These are phyloP conservation scores for Allolobophora icterica DNA, from an alignment of 2,888 invertebrate species.

Conservation along the genomic window DNA sequence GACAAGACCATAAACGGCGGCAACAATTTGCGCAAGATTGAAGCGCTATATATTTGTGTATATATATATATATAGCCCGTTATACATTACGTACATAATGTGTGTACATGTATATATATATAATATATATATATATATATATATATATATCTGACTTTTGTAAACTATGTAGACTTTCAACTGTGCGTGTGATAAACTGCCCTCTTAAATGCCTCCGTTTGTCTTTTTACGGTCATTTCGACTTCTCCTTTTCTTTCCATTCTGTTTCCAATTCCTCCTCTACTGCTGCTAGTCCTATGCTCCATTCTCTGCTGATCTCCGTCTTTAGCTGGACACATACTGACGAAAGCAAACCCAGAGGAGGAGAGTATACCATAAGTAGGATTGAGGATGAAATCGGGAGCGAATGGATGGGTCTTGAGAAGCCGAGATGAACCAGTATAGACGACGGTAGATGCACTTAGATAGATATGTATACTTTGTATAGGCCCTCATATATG, in stretches of 20 bases:
- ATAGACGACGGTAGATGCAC: too few species aligned
- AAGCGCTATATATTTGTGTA: background rate
- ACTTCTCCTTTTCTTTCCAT: too few species aligned
- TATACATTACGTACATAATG: background rate
- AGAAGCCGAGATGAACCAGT: background rate
- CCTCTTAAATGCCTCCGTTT: too few species aligned
- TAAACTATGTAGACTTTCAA: too few species aligned
- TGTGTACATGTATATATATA: background rate
- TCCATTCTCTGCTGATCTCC: background rate
- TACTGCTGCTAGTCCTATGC: too few species aligned
- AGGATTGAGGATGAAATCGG: background rate
- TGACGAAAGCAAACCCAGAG: background rate
- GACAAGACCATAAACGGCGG: slow-evolving; percentile 4
- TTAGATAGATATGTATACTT: too few species aligned
- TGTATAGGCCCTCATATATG: too few species aligned
- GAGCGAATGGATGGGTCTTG: background rate
- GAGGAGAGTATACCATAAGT: background rate
- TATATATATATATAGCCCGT: background rate
- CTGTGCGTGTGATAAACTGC: too few species aligned
- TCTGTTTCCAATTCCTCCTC: too few species aligned
- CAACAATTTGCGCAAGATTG: slow-evolving; percentile 17
- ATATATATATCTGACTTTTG: background rate
- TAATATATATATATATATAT: background rate
- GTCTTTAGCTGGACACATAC: background rate
- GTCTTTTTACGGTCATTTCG: too few species aligned